Base-by-base conservation (phyloP, 1,140 invertebrate species). In the Lepidurus arcticus region DNA sequence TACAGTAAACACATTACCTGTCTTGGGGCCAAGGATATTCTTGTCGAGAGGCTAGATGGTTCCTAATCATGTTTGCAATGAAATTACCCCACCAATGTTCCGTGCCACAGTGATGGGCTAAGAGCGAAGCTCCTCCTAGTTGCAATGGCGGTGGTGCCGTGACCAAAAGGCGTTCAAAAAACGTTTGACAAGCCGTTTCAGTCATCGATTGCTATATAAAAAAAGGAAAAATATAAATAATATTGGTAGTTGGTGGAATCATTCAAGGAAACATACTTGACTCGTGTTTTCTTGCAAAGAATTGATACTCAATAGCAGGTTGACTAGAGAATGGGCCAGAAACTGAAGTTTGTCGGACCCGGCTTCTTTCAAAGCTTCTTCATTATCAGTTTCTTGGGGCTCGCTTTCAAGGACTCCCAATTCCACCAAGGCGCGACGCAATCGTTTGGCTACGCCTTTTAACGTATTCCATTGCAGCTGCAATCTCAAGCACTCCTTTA, bases 61-160 rank as follows among this genome's bases (percentile, higher is more conserved):
- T 88, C 16, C 90, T 89, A 34, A 97, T 87, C 11, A 91, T 93
- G 82, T 92, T 92, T 1, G 93, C 91, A 6, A 97, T 86, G 82
- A 95, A 95, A 78, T 92, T 89, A 13, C 94, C 94, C 94, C 94
- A 97, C 93, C 93, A 97, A 1, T 88, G 87, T 83, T 92, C 90
- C 78, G 90, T 88, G 75, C 90, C 91, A 84, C 93, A 94, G 81
- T 92, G 90, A 44, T 92, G 89, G 42, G 93, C 91, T 81, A 96
- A 85, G 78, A 96, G 86, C 42, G 93, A 91, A 8, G 91, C 92
- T 24, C 90, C 87, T 34, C 90, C 87, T 7, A 93, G 87, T 83
- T 94, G 93, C 42, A 91, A 87, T 78, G 90, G 87, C 44, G 87
- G 87, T 53, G 86, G 86, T 43, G 88, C 84, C 82, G 88, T 86